A percentile compares a stretch with the other conserved stretches of the same genome.
phyloP scores from a whole-genome alignment of 1,140 invertebrate genomes.

The Ostrea edulis region DNA sequence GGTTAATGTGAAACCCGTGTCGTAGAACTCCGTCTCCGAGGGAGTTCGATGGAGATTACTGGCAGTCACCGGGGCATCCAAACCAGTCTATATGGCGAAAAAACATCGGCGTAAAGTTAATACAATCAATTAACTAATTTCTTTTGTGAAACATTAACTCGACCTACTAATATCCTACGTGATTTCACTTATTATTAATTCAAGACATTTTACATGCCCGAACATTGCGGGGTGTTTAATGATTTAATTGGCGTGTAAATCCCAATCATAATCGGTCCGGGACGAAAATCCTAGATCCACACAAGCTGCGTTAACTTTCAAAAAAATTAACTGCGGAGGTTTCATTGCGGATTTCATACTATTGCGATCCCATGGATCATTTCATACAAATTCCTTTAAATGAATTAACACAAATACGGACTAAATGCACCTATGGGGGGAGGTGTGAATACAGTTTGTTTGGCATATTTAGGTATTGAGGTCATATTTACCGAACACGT shows the following conservation, averaged over 20 bases:
- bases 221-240: not conserved
- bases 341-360: not conserved
- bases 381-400: not conserved
- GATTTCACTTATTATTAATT: conserved; percentile 14
- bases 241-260: not conserved
- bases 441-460: not conserved
- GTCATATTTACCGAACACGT: conserved; percentile 1
- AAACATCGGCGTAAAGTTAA: too few species aligned
- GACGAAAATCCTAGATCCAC: too few species aligned
- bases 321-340: not conserved
- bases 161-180: not conserved
- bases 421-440: not conserved
- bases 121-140: too few species aligned
- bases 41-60: too few species aligned
- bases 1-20: too few species aligned
- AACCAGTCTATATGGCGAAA: too few species aligned
- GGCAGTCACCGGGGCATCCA: too few species aligned
- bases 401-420: not conserved
- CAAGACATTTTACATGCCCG: not conserved
- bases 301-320: too few species aligned
- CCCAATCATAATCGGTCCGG: not conserved
- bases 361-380: not conserved
- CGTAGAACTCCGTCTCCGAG: too few species aligned
- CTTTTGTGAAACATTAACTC: too few species aligned
- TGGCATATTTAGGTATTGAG: not conserved